phyloP scores from a whole-genome alignment of 2,888 invertebrate species.

The Zygothrica quintamaculata region DNA sequence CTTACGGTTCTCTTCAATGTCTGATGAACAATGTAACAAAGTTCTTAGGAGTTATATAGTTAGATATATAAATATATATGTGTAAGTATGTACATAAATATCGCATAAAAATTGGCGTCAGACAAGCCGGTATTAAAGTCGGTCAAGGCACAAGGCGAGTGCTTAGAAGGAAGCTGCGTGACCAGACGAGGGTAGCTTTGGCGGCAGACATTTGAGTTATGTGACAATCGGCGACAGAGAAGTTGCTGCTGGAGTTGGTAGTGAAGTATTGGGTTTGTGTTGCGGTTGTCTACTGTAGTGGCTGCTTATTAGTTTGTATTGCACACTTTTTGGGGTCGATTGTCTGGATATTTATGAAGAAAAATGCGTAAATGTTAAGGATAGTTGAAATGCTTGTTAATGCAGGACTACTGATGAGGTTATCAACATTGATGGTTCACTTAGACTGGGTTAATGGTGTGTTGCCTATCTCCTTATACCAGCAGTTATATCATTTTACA shows the following conservation, averaged over 20 bases:
- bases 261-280: slow-evolving; percentile 7
- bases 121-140: slow-evolving; percentile 77
- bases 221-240: slow-evolving; percentile 63
- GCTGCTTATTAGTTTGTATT: slow-evolving; percentile 75
- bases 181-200: slow-evolving; percentile 74
- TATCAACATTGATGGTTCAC: slow-evolving; percentile 70
- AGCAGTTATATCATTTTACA: slow-evolving; percentile 21
- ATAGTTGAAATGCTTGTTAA: slow-evolving; percentile 24
- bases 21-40: slow-evolving; percentile 15
- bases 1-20: not conserved
- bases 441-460: slow-evolving; percentile 67
- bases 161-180: slow-evolving; percentile 60
- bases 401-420: slow-evolving; percentile 40
- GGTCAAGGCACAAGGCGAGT: slow-evolving; percentile 61
- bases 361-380: slow-evolving; percentile 50
- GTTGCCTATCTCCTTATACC: not conserved
- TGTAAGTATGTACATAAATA: slow-evolving; percentile 32
- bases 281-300: slow-evolving; percentile 59
- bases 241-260: slow-evolving; percentile 7
- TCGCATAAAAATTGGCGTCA: slow-evolving; percentile 81
- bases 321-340: slow-evolving; percentile 54
- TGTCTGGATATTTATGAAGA: slow-evolving; percentile 73
- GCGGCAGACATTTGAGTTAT: slow-evolving; percentile 79
- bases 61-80: slow-evolving; percentile 31
- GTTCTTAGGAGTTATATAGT: slow-evolving; percentile 15